Conservation (phyloP, 1,140 invertebrate species). For the Ridgeia piscesae region DNA sequence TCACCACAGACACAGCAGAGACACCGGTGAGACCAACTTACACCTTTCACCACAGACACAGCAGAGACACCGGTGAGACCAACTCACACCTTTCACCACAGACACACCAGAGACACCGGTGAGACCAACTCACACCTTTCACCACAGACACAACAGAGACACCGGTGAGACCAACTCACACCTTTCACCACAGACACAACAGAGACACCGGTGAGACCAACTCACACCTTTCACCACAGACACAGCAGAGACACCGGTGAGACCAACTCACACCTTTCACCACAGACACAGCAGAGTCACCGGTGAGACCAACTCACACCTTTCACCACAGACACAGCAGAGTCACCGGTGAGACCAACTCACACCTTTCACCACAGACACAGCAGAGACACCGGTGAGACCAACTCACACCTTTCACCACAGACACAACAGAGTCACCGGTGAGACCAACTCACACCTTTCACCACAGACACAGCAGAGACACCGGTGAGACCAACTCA, state of each 20-base stretch:
- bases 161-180: not conserved
- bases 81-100: conserved; percentile 20
- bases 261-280: not conserved
- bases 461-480: conserved; percentile 29
- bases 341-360: not conserved
- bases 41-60: conserved; percentile 27
- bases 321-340: conserved; percentile 29
- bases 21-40: not conserved
- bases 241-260: conserved; percentile 7
- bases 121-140: not conserved
- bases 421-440: conserved; percentile 29
- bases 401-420: not conserved
- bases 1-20: conserved; percentile 29
- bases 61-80: conserved; percentile 1
- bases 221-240: conserved; percentile 25
- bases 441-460: not conserved
- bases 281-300: conserved; percentile 29
- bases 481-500: not conserved
- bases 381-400: conserved; percentile 11
- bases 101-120: conserved; percentile 20
- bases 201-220: conserved; percentile 8
- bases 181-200: conserved; percentile 28
- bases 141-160: conserved; percentile 29
- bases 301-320: not conserved
- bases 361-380: conserved; percentile 25